phyloP scores from a whole-genome alignment of 1,140 invertebrate species.

The Asbolus verrucosus region DNA sequence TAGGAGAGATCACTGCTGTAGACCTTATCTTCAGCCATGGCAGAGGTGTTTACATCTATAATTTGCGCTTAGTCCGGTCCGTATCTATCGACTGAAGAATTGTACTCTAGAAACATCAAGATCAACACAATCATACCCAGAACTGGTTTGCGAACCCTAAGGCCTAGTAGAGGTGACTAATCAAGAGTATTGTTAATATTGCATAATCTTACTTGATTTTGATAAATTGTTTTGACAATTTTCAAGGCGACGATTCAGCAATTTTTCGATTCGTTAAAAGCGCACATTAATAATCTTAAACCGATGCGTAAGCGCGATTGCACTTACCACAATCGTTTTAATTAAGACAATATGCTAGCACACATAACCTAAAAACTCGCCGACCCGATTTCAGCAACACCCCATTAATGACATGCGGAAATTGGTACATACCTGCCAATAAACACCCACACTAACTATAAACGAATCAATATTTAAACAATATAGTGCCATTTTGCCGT shows the following conservation, averaged over 20 bases:
- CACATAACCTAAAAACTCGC: conserved; percentile 12
- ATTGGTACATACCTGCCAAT: not conserved
- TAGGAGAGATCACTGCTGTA: conserved; percentile 59
- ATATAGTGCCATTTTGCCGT: conserved; percentile 16
- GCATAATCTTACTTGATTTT: conserved; percentile 10
- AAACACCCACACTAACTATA: not conserved
- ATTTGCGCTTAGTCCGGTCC: conserved; percentile 1
- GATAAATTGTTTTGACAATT: conserved; percentile 15
- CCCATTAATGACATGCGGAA: not conserved
- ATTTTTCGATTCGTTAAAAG: conserved; percentile 12
- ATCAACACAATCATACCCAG: not conserved
- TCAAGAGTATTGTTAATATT: conserved; percentile 3
- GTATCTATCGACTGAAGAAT: not conserved
- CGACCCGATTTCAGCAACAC: no score
- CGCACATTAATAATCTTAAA: conserved; percentile 1
- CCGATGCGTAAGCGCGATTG: not conserved
- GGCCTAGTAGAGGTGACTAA: not conserved
- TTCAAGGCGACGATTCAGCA: conserved; percentile 24
- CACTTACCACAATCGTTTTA: no score
- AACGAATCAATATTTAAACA: conserved; percentile 24
- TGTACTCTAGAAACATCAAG: not conserved
- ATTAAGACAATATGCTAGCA: not conserved
- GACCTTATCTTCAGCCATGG: conserved; percentile 57
- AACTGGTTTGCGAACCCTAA: conserved; percentile 1
- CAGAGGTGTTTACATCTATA: conserved; percentile 15